Percentiles rank a stretch among this genome's conserved stretches.
Conservation (phyloP, 1,140 invertebrate genomes). For the Drosophila insularis region DNA sequence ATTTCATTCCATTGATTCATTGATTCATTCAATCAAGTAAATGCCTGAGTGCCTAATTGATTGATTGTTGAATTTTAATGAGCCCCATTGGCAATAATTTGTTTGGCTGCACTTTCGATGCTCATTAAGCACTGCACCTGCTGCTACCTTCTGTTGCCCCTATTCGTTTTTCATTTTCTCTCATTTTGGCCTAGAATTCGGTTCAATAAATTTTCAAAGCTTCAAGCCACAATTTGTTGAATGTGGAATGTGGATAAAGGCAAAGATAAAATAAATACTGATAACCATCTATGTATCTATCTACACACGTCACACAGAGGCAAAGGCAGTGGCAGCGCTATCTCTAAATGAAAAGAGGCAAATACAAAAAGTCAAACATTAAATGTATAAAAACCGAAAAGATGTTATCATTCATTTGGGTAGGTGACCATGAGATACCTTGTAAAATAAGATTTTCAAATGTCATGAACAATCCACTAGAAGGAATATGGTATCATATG, state of each 20-base stretch:
- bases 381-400: slow-evolving; percentile 3
- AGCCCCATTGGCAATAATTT: slow-evolving; percentile 40
- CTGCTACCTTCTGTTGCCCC: slow-evolving; percentile 15
- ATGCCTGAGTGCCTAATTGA: slow-evolving; percentile 32
- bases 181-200: slow-evolving; percentile 38
- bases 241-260: not conserved
- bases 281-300: slow-evolving; percentile 63
- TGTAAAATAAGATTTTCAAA: not conserved
- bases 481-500: too few relatives aligned
- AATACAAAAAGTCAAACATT: slow-evolving; percentile 39
- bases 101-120: slow-evolving; percentile 16
- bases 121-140: slow-evolving; percentile 57
- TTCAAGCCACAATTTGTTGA: slow-evolving; percentile 20
- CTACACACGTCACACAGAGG: slow-evolving; percentile 16
- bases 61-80: slow-evolving; percentile 48
- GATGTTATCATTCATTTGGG: not conserved
- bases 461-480: too few relatives aligned
- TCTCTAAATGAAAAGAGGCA: slow-evolving; percentile 37
- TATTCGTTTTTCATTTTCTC: not conserved
- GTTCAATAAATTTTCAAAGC: slow-evolving; percentile 51
- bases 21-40: slow-evolving; percentile 8
- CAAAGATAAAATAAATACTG: slow-evolving; percentile 33
- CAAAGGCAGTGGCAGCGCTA: slow-evolving; percentile 30
- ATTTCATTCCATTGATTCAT: slow-evolving; percentile 39
- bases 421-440: not conserved